Base-by-base conservation (phyloP, 2,888 invertebrate genomes). In the Horisme vitalbata region DNA sequence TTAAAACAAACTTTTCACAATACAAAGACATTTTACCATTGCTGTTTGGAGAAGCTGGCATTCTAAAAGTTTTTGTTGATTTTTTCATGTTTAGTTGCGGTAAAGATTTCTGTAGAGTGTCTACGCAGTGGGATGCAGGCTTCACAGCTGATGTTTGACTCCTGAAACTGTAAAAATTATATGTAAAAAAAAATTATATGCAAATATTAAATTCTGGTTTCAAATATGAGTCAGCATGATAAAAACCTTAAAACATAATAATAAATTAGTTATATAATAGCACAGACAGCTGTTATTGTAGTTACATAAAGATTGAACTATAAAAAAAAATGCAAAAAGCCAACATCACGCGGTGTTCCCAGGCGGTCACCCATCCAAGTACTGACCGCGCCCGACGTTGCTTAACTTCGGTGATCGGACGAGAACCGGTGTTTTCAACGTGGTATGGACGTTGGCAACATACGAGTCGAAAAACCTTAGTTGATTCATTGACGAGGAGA, bases 361-460 rank as follows among this genome's bases (percentile, higher is more conserved):
- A 79, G 75, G 80, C 80, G 81, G 83, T 84, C 85, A 83, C 83
- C 83, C 85, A 85, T 84, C 83, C 81, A 86, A 84, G 84, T 84
- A 85, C 84, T 84, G 80, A 85, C 78, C 78, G 68, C 83, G 83
- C 83, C 84, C 83, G 79, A 84, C 75, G 84, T 80, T 83, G 83
- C 83, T 83, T 86, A 81, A 83, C 83, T 84, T 84, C 84, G 83
- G 84, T 85, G 85, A 85, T 85, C 85, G 83, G 84, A 85, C 83
- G 84, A 84, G 83, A 84, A 82, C 81, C 82, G 61, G 61, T 74
- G 71, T 74, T 59, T 72, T 74, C 75, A 79, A 74, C 74, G 66
- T 77, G 68, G 75, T 75, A 75, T 77, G 75, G 68, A 74, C 72
- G 72, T 74, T 75, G 72, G 69, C 73, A 85, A 18, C 2, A 18